A percentile compares a stretch with the other conserved stretches of the same genome.
These are phyloP conservation scores for Anableps anableps DNA, from an alignment of 2,797 vertebrate genomes.

Conservation along the genomic window DNA sequence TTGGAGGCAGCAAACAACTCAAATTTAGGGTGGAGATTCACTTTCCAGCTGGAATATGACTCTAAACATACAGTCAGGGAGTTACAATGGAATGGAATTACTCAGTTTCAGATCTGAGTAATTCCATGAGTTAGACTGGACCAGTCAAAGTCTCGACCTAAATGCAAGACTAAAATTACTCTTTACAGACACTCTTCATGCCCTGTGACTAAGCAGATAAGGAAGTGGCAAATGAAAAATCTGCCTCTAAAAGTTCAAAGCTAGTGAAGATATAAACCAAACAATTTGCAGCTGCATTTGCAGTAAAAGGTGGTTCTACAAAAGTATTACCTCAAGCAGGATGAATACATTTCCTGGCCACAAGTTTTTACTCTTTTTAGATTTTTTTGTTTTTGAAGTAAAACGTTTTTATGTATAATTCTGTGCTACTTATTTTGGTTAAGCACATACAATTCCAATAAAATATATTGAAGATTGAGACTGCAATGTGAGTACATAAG, in stretches of 20 bases:
- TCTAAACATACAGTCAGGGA: neutral
- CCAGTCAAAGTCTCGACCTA: neutral
- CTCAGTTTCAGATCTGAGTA: neutral
- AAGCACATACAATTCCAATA: neutral
- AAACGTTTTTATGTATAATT: neutral
- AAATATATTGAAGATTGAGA: neutral
- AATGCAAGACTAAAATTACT: neutral
- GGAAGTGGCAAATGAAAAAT: neutral
- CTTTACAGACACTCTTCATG: neutral
- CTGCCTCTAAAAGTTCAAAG: neutral
- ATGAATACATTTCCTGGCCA: neutral
- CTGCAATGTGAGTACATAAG: neutral
- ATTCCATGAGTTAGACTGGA: neutral
- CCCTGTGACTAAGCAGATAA: neutral
- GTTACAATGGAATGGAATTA: neutral
- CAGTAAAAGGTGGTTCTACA: neutral
- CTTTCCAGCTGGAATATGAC: neutral
- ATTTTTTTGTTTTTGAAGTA: neutral
- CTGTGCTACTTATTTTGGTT: neutral
- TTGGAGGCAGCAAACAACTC: neutral
- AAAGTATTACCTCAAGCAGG: neutral
- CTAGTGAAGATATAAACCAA: neutral
- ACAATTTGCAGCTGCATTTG: neutral
- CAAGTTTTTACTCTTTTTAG: neutral
- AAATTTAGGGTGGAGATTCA: neutral